Evolutionary conservation across 2,113 vertebrate species (phyloP).

Genomic region (Podarcis raffonei): DNA sequence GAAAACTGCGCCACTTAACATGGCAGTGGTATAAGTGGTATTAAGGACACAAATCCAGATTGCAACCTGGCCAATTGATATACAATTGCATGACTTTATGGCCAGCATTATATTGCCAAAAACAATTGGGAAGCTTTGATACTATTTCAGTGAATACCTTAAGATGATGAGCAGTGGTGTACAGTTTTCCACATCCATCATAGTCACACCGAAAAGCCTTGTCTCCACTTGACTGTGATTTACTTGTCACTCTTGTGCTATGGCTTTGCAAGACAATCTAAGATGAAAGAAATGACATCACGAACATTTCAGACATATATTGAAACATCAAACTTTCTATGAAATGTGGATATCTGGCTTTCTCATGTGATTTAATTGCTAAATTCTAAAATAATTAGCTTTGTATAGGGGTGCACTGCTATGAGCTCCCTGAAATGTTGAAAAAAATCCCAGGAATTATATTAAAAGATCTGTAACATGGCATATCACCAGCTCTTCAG

Average conservation of each 20-base stretch:
- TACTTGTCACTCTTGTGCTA: conserved; percentile 79
- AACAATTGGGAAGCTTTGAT: background rate
- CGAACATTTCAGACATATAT: background rate
- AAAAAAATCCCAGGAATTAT: background rate
- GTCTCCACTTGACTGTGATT: conserved; percentile 90
- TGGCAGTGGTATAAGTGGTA: background rate
- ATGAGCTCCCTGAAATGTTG: background rate
- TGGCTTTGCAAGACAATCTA: conserved; percentile 96
- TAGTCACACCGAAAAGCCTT: conserved; percentile 97
- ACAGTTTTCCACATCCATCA: conserved; percentile 96
- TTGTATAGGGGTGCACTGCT: background rate
- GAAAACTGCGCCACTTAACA: background rate
- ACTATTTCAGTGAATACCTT: conserved; percentile 77
- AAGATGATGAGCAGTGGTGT: conserved; percentile 97
- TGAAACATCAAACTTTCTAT: background rate
- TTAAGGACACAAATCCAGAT: conserved; percentile 11
- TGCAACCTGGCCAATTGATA: background rate
- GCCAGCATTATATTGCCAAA: background rate
- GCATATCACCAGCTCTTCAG: no score
- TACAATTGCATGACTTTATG: conserved; percentile 21
- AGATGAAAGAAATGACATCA: conserved; percentile 1
- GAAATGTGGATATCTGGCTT: background rate
- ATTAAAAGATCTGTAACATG: background rate
- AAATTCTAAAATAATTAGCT: background rate
- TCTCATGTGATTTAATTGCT: background rate